Conservation (phyloP, 2,113 vertebrate genomes). For the Lampris incognitus region DNA sequence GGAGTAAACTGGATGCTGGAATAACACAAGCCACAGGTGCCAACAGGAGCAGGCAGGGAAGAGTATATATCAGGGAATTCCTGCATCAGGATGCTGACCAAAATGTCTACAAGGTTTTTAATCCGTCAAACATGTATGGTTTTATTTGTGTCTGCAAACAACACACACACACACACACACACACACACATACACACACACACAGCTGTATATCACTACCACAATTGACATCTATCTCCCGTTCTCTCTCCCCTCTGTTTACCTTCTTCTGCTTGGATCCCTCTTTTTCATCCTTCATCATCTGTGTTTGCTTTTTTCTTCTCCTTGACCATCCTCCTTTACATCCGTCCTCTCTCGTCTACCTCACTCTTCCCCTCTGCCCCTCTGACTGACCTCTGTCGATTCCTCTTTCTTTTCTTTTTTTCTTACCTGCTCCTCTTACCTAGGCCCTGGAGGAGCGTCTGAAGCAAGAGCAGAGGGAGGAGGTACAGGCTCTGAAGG, state of each 20-base stretch:
- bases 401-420: background rate
- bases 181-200: slow-evolving; percentile 3
- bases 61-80: too few relatives aligned
- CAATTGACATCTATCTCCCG: background rate
- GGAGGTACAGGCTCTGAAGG: slow-evolving; percentile 92
- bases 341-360: background rate
- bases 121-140: too few relatives aligned
- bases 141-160: background rate
- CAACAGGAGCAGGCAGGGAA: too few relatives aligned
- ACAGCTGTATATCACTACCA: background rate
- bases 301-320: background rate
- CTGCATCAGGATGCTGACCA: too few relatives aligned
- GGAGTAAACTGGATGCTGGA: too few relatives aligned
- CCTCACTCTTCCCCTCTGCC: slow-evolving; percentile 20
- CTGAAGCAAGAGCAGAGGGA: slow-evolving; percentile 93
- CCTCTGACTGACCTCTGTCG: background rate
- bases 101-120: too few relatives aligned
- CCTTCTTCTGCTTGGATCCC: background rate
- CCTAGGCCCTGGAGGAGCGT: slow-evolving; percentile 91
- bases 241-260: too few relatives aligned
- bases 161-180: background rate
- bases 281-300: background rate
- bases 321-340: background rate
- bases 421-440: background rate
- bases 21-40: too few relatives aligned